Evolutionary conservation across 1,140 invertebrate genomes (phyloP), one percentile per base, ranked within the genome.

Genomic region (Aporrectodea caliginosa): DNA sequence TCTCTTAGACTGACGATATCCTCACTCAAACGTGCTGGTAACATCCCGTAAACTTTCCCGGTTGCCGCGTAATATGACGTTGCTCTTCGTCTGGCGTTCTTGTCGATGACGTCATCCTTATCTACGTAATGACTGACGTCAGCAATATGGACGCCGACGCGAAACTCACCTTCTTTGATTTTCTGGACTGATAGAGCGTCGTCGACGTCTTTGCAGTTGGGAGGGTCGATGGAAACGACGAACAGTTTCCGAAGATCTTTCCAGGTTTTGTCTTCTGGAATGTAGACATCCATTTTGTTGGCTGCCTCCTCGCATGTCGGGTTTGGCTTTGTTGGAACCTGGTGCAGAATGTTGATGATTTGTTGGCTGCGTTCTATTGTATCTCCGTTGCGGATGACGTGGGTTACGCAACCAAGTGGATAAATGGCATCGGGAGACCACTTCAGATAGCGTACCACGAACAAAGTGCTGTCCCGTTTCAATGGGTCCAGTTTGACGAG

Each of bases 121-220:
- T 81, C 79, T 0, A 89, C 83, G 83, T 84, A 88, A 74, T 84
- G 79, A 2, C 80, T 82, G 29, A 89, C 86, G 82, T 89, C 88
- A 32, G 87, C 80, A 77, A 88, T 83, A 81, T 88, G 87, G 16
- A 88, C 81, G 32, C 85, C 85, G 14, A 87, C 81, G 35, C 78
- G 30, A 73, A 84, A 86, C 33, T 78, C 76, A n/a, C 82, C 84
- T 76, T 86, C 83, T n/a, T 73, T 69, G 1, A 80, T 33, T 73
- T 84, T 81, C 58, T 84, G 82, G 32, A 88, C 83, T 88, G 98
- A 98, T 0, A 99, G 88, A 0, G 98, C 98, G 89, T 99, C 96
- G 87, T 98, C 97, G 79, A 99, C 98, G 87, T 99, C 97, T 2
- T 96, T 98, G 87, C 96, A 98, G 1, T 95, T 95, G 0, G 94